phyloP scores from a whole-genome alignment of 2,113 vertebrate species.

The Dicaeum eximium region DNA sequence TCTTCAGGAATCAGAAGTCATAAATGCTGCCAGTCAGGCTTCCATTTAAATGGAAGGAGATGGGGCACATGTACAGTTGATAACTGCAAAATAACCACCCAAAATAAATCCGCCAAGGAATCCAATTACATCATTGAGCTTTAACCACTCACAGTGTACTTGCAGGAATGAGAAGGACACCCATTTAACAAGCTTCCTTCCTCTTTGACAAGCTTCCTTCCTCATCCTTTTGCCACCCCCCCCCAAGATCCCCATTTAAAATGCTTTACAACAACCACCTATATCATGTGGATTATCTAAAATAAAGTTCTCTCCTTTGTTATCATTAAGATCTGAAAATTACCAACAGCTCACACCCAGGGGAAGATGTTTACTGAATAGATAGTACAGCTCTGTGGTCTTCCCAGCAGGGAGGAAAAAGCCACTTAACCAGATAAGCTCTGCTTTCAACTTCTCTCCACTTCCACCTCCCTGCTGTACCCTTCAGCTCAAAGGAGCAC shows the following conservation, averaged over 20 bases:
- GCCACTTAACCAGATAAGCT: conserved; percentile 5
- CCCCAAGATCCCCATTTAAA: background rate
- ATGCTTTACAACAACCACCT: background rate
- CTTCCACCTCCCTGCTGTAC: background rate
- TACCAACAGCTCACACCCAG: background rate
- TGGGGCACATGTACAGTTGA: background rate
- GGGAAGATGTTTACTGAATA: background rate
- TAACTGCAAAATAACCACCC: background rate
- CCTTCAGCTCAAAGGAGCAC: background rate
- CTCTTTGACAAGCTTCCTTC: background rate
- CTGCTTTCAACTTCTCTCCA: conserved; percentile 16
- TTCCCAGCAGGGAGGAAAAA: background rate
- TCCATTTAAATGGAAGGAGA: background rate
- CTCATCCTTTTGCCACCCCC: background rate
- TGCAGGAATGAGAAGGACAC: background rate
- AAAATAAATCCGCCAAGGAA: conserved; percentile 14
- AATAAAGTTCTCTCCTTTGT: background rate
- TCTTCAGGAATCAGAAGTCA: background rate
- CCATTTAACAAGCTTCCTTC: conserved; percentile 6
- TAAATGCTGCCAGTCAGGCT: background rate
- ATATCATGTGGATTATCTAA: background rate
- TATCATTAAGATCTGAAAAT: background rate
- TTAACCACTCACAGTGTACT: background rate
- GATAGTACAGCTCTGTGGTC: background rate
- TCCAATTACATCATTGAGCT: background rate